Percentiles rank a stretch among this genome's conserved stretches.
These are phyloP conservation scores for Harpalus rufipes DNA, from an alignment of 2,888 invertebrate genomes.

Conservation along the genomic window DNA sequence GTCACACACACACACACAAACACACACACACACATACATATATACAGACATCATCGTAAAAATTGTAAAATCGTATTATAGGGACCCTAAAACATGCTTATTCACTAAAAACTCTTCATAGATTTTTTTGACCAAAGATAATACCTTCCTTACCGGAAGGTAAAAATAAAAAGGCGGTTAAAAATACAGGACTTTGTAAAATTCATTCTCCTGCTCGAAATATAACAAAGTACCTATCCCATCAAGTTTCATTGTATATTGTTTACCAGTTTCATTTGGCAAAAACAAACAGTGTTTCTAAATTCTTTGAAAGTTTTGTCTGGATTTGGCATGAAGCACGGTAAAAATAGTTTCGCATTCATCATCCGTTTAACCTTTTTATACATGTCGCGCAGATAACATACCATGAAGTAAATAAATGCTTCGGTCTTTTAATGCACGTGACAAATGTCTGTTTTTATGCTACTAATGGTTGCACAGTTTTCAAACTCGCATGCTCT, in stretches of 20 bases:
- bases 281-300: conserved; percentile 30
- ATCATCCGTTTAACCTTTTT: conserved; percentile 53
- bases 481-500: conserved; percentile 35
- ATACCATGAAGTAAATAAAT: conserved; percentile 58
- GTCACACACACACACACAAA: too few species aligned
- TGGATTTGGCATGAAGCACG: conserved; percentile 42
- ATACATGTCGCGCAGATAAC: conserved; percentile 46
- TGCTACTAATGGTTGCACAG: conserved; percentile 45
- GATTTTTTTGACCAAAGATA: too few species aligned
- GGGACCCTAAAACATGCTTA: too few species aligned
- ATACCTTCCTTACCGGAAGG: too few species aligned
- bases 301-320: conserved; percentile 43
- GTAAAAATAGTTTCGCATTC: conserved; percentile 49
- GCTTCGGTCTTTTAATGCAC: conserved; percentile 56
- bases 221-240: conserved; percentile 16
- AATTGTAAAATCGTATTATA: too few species aligned
- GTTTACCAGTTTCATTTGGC: conserved; percentile 29
- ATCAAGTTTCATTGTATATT: conserved; percentile 23
- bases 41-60: too few species aligned
- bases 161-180: not conserved
- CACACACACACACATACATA: too few species aligned
- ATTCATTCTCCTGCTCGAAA: not conserved
- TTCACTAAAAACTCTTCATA: too few species aligned
- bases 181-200: not conserved
- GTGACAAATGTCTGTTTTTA: conserved; percentile 59